Evolutionary conservation across 2,113 vertebrate species (phyloP).

Genomic region (Lipotes vexillifer): DNA sequence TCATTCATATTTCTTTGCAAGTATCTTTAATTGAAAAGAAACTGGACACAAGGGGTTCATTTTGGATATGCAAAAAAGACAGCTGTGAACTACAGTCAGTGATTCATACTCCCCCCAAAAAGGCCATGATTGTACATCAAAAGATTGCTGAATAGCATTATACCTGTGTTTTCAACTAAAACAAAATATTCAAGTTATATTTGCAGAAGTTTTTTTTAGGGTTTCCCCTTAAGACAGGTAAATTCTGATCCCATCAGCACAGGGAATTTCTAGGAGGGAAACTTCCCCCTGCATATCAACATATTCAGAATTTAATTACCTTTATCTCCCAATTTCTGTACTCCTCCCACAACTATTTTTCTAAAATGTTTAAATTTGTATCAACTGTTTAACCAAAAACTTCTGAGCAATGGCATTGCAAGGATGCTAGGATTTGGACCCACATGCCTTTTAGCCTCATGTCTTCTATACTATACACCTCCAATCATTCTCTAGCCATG

Average conservation of each 20-base stretch:
- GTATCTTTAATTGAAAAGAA: neutral
- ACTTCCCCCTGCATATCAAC: neutral
- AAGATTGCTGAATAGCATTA: neutral
- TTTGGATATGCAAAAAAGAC: neutral
- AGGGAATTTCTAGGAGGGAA: neutral
- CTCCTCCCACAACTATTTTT: neutral
- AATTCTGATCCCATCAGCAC: neutral
- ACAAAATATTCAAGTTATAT: neutral
- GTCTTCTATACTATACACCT: neutral
- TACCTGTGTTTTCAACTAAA: neutral
- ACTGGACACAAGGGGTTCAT: neutral
- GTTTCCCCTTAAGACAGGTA: neutral
- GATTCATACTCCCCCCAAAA: neutral
- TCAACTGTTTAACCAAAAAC: neutral
- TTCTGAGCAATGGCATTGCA: neutral
- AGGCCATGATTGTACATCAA: neutral
- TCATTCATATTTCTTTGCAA: neutral
- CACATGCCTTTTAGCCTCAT: neutral
- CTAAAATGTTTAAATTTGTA: neutral
- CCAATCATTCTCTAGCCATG: neutral
- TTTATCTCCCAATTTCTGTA: neutral
- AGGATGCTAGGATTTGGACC: neutral
- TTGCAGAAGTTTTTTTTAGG: neutral
- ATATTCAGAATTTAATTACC: neutral
- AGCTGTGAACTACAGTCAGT: neutral